Evolutionary conservation across 2,888 invertebrate species (phyloP).

Genomic region (Himalopsyche tibetana): DNA sequence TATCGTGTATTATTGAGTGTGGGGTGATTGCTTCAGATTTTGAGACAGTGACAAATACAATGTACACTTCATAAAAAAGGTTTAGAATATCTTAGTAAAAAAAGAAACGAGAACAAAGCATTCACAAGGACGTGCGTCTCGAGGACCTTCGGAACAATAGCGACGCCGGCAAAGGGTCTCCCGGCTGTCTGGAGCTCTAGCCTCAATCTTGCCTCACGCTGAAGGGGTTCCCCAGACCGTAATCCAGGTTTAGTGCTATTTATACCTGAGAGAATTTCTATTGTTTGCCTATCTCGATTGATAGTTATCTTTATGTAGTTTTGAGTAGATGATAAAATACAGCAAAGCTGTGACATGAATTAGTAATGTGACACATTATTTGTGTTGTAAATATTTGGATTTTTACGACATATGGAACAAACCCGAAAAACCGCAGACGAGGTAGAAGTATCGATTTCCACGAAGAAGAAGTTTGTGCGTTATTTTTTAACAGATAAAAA

Average conservation of each 20-base stretch:
- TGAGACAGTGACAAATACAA: not conserved
- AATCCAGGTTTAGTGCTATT: constrained; percentile 18
- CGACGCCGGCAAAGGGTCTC: constrained; percentile 48
- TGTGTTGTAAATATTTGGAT: no score
- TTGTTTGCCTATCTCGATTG: not conserved
- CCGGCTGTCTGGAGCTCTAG: constrained; percentile 44
- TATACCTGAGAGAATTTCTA: constrained; percentile 27
- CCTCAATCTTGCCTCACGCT: not conserved
- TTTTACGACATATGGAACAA: no score
- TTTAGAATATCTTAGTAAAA: not conserved
- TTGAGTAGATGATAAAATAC: not conserved
- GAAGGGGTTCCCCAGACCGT: constrained; percentile 48
- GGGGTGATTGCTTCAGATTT: no score
- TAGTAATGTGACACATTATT: not conserved
- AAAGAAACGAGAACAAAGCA: constrained; percentile 32
- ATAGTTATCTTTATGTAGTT: constrained; percentile 16
- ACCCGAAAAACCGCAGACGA: no score
- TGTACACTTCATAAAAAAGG: not conserved
- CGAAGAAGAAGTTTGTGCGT: no score
- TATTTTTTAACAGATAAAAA: no score
- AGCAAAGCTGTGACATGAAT: not conserved
- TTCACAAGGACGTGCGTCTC: constrained; percentile 56
- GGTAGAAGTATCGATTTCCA: no score
- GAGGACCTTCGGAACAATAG: constrained; percentile 50
- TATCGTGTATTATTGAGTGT: no score